These are phyloP conservation scores for Dryobates pubescens DNA, from an alignment of 2,797 vertebrate species.

Conservation along the genomic window DNA sequence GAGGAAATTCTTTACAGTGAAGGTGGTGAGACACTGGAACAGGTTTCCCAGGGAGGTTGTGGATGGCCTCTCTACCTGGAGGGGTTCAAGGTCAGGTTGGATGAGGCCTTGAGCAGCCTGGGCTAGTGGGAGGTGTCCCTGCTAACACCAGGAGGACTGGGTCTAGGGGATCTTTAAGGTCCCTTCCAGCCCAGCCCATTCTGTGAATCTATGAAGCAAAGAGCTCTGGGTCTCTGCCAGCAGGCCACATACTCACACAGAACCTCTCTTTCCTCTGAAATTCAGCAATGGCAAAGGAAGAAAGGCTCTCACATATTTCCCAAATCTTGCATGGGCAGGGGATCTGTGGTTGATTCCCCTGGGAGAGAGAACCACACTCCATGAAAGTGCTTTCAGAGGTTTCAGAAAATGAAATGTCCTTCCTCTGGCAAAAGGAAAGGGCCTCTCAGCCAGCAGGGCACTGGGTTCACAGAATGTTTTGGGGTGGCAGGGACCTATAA, in stretches of 20 bases:
- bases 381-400: neutral
- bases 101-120: too few species aligned
- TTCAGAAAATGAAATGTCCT: neutral
- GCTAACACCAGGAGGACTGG: too few species aligned
- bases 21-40: too few species aligned
- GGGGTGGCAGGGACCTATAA: too few species aligned
- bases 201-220: neutral
- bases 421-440: neutral
- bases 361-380: neutral
- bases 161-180: too few species aligned
- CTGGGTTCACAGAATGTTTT: neutral
- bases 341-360: neutral
- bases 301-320: fast-evolving
- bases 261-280: neutral
- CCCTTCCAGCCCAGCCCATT: too few species aligned
- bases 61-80: too few species aligned
- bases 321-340: neutral
- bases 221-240: neutral
- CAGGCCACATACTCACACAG: fast-evolving
- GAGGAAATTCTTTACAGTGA: too few species aligned
- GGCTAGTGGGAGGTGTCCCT: too few species aligned
- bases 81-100: too few species aligned
- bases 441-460: neutral
- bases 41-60: too few species aligned
- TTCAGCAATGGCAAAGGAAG: neutral